Percentiles rank a stretch among this genome's conserved stretches.
phyloP scores from a whole-genome alignment of 2,797 vertebrate genomes.

The Catostomus latipinnis region DNA sequence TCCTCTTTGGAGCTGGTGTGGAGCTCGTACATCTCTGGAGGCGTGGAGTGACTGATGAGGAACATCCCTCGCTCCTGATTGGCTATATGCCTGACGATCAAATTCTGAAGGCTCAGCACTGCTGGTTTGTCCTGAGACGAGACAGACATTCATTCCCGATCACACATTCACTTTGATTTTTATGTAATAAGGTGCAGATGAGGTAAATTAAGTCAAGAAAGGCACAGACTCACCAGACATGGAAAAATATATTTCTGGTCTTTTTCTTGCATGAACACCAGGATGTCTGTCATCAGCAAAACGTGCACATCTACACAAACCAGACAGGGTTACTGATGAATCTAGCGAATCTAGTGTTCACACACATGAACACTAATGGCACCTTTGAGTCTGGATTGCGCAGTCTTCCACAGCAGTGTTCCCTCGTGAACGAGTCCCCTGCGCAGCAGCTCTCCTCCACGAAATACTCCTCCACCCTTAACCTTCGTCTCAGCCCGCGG shows the following conservation, averaged over 20 bases:
- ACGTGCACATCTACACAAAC: conserved; percentile 82
- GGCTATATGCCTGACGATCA: conserved; percentile 92
- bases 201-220: conserved; percentile 1
- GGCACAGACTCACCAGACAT: conserved; percentile 81
- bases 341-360: not conserved
- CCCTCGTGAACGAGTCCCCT: conserved; percentile 89
- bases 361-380: not conserved
- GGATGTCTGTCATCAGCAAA: conserved; percentile 84
- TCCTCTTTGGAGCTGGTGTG: conserved; percentile 85
- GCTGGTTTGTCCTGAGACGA: conserved; percentile 86
- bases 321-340: conserved; percentile 16
- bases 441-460: conserved; percentile 85
- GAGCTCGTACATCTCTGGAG: conserved; percentile 94
- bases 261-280: conserved; percentile 88
- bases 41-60: conserved; percentile 84
- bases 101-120: conserved; percentile 86
- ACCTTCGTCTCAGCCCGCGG: conserved; percentile 78
- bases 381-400: conserved; percentile 89
- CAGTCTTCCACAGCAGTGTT: conserved; percentile 84
- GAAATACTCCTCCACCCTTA: conserved; percentile 76
- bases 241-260: conserved; percentile 93
- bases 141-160: not conserved
- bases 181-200: not conserved
- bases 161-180: not conserved
- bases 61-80: conserved; percentile 97